Conservation (phyloP, 2,888 invertebrate genomes). For the Seira ritae region DNA sequence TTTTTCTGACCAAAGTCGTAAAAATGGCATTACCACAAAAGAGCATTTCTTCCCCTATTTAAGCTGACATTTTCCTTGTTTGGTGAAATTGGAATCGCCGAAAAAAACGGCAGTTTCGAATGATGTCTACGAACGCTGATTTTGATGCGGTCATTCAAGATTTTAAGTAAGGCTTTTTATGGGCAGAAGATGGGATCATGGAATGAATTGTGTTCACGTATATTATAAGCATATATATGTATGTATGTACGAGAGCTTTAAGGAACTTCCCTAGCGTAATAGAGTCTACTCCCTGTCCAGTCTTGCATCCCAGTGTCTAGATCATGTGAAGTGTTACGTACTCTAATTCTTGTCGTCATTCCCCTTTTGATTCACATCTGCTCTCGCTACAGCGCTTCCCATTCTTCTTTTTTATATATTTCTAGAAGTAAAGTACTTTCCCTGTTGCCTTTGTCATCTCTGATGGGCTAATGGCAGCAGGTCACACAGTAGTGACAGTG, state of each 20-base stretch:
- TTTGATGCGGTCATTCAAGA: not conserved
- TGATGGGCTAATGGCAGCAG: conserved; percentile 18
- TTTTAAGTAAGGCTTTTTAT: not conserved
- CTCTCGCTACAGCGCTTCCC: not conserved
- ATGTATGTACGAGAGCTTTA: not conserved
- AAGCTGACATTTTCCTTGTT: not conserved
- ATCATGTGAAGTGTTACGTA: not conserved
- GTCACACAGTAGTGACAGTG: not conserved
- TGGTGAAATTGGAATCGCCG: not conserved
- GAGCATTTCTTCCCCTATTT: not conserved
- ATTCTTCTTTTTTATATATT: not conserved
- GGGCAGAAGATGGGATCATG: not conserved
- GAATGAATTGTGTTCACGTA: not conserved
- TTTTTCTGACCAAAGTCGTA: conserved; percentile 2
- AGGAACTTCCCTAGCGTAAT: too few species aligned
- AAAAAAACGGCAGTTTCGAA: not conserved
- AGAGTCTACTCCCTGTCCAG: too few species aligned
- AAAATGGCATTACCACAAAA: conserved; percentile 10
- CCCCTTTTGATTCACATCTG: conserved; percentile 15
- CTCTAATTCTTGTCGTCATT: not conserved
- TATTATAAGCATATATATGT: not conserved
- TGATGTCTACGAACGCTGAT: not conserved
- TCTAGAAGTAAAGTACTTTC: not conserved
- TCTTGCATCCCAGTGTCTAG: too few species aligned
- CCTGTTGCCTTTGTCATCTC: conserved; percentile 13